These are phyloP conservation scores for Labrus mixtus DNA, from an alignment of 2,113 vertebrate genomes.

Conservation along the genomic window DNA sequence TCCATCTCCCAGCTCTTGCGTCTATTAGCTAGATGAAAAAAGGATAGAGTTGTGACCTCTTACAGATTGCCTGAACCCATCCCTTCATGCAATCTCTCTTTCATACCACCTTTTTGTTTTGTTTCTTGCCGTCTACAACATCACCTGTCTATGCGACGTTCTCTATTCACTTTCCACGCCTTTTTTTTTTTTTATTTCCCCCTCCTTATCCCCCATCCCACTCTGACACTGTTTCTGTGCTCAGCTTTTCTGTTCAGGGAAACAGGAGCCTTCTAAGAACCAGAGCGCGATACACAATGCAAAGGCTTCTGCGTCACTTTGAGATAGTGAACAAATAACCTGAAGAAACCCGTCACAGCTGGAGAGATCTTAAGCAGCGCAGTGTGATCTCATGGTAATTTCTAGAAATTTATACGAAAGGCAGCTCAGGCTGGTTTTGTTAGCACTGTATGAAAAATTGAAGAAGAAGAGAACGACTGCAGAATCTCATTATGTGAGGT, in stretches of 20 bases:
- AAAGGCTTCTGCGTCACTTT: slow-evolving; percentile 35
- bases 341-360: slow-evolving; percentile 45
- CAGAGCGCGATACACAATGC: slow-evolving; percentile 14
- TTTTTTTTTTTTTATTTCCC: not conserved
- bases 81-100: not conserved
- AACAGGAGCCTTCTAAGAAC: slow-evolving; percentile 25
- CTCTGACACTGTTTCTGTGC: slow-evolving; percentile 17
- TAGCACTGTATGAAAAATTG: slow-evolving; percentile 22
- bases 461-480: slow-evolving; percentile 24
- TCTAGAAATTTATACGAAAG: slow-evolving; percentile 38
- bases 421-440: slow-evolving; percentile 42
- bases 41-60: slow-evolving; percentile 45
- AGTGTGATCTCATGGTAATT: slow-evolving; percentile 41
- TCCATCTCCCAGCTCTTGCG: slow-evolving; percentile 34
- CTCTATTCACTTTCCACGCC: not conserved
- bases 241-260: slow-evolving; percentile 24
- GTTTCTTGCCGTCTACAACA: not conserved
- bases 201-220: not conserved
- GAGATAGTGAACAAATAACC: slow-evolving; percentile 57
- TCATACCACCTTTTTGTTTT: not conserved
- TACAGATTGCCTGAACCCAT: slow-evolving; percentile 25
- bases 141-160: not conserved
- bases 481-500: slow-evolving; percentile 17
- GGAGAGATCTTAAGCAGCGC: slow-evolving; percentile 34
- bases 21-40: slow-evolving; percentile 32